Evolutionary conservation across 2,888 invertebrate species (phyloP), one percentile per base, ranked within the genome.

Genomic region (Platycnemis pennipes): DNA sequence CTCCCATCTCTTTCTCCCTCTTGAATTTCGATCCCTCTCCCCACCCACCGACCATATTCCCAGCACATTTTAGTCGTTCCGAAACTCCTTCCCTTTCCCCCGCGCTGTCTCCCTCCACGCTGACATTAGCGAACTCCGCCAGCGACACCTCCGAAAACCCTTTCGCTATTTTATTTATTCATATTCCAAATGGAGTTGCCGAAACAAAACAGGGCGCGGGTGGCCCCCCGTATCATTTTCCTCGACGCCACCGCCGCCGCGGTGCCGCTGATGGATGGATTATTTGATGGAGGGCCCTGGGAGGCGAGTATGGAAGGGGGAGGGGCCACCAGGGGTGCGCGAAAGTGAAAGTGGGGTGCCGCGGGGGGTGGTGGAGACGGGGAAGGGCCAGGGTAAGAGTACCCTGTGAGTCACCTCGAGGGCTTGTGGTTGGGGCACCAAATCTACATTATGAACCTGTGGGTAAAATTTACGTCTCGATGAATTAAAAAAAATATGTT

Each of bases 241-340:
- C 77, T 77, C 77, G 77, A 37, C 63, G 63, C 63, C 49, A n/a
- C n/a, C n/a, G n/a, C n/a, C n/a, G n/a, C n/a, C 49, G 49, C 49
- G 0, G 16, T 16, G 26, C 26, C 13, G 77, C 31, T 77, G 77
- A 37, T 77, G 77, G 77, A 77, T 77, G 77, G 77, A 37, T 77
- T 77, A 77, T 77, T 77, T 77, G 77, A 77, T 77, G 77, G 77
- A 63, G 63, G 63, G 22, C 77, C 77, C 37, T 13, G 77, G 37
- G 37, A n/a, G 22, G 37, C 2, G 37, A 77, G 77, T n/a, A n/a
- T n/a, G n/a, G n/a, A n/a, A 37, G 11, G 31, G 77, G 37, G 37
- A 8, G 37, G 31, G 77, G 31, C 37, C 37, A 37, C 11, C 37
- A 77, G 31, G 77, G 37, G 8, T 31, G 37, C 22, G 63, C 7